Evolutionary conservation across 2,888 invertebrate genomes (phyloP).

Genomic region (Aspidiotus destructor): DNA sequence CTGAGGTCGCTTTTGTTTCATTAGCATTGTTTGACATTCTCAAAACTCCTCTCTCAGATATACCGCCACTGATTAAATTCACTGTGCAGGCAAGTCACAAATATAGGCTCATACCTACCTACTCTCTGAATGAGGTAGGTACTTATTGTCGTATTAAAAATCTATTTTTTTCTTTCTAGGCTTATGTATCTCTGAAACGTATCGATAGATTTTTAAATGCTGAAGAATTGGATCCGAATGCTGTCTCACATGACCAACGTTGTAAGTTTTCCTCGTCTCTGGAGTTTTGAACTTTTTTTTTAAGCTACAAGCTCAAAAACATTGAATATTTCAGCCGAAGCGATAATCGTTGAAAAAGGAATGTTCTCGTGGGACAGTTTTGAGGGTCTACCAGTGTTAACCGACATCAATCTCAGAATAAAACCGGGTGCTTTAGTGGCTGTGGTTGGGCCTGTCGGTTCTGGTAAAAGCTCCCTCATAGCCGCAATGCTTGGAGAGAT

Average conservation of each 20-base stretch:
- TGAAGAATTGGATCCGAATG: constrained; percentile 47
- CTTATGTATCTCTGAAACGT: constrained; percentile 48
- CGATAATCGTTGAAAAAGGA: constrained; percentile 37
- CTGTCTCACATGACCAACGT: constrained; percentile 50
- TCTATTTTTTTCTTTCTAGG: constrained; percentile 40
- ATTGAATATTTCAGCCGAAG: constrained; percentile 35
- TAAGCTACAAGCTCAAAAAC: neutral
- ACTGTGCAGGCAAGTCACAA: constrained; percentile 42
- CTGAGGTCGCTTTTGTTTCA: neutral
- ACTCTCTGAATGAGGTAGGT: constrained; percentile 48
- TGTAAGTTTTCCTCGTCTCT: constrained; percentile 40
- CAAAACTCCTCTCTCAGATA: constrained; percentile 2
- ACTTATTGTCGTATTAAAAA: neutral
- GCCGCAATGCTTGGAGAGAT: constrained; percentile 83
- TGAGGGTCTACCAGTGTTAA: constrained; percentile 51
- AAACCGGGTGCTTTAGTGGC: constrained; percentile 62
- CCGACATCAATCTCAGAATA: constrained; percentile 64
- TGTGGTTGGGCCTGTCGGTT: constrained; percentile 78
- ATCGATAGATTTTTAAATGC: constrained; percentile 48
- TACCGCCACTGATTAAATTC: constrained; percentile 3
- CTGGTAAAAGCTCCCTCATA: constrained; percentile 80
- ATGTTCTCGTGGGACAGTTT: constrained; percentile 36
- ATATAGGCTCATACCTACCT: too few species aligned
- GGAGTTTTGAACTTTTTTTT: neutral
- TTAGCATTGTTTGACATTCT: neutral